These are phyloP conservation scores for Aphidius gifuensis DNA, from an alignment of 1,140 invertebrate genomes.

Conservation along the genomic window DNA sequence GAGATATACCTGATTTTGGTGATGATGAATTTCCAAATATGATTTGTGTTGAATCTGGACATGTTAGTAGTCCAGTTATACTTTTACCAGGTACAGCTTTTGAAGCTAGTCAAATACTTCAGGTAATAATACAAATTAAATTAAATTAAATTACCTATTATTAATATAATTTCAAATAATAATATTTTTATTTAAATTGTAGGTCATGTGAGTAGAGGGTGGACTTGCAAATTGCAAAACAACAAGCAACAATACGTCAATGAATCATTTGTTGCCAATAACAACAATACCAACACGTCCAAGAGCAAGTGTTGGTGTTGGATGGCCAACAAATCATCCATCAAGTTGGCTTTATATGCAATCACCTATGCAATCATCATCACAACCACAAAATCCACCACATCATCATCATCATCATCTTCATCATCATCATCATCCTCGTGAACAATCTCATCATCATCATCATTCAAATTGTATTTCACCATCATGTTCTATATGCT, in stretches of 20 bases:
- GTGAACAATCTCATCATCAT: slow-evolving; percentile 40
- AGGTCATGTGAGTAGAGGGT: slow-evolving; percentile 62
- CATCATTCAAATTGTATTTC: slow-evolving; percentile 49
- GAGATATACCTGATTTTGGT: slow-evolving; percentile 89
- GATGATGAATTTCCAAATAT: slow-evolving; percentile 94
- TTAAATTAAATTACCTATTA: not conserved
- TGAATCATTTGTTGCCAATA: slow-evolving; percentile 27
- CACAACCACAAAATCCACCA: slow-evolving; percentile 35
- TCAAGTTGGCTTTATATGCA: slow-evolving; percentile 41
- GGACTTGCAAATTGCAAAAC: slow-evolving; percentile 44
- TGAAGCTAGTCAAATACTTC: slow-evolving; percentile 82
- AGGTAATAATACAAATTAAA: slow-evolving; percentile 54
- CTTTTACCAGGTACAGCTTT: slow-evolving; percentile 83
- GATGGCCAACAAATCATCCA: slow-evolving; percentile 31
- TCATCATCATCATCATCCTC: slow-evolving; percentile 40
- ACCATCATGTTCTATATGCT: slow-evolving; percentile 57
- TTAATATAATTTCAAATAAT: not conserved
- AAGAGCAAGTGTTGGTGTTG: slow-evolving; percentile 30
- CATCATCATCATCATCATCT: slow-evolving; percentile 40
- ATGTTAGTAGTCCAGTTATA: slow-evolving; percentile 80
- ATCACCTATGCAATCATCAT: slow-evolving; percentile 31
- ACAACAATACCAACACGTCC: slow-evolving; percentile 25
- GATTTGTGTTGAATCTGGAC: slow-evolving; percentile 92
- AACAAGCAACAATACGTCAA: slow-evolving; percentile 35
- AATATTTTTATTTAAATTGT: not conserved